These are phyloP conservation scores for Okamejei kenojei DNA, from an alignment of 2,797 vertebrate species.

Conservation along the genomic window DNA sequence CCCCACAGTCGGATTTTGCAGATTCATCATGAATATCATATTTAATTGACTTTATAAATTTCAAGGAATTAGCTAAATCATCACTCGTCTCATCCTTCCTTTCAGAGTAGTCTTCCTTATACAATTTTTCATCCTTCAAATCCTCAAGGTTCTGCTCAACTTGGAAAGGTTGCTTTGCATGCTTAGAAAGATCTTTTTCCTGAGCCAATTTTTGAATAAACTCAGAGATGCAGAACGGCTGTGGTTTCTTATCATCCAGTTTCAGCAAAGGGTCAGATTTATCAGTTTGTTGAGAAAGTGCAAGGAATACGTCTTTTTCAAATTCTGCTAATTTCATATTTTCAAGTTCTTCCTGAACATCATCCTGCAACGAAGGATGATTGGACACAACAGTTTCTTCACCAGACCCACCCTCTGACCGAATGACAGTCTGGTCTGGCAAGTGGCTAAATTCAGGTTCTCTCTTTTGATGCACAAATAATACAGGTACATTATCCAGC, in stretches of 20 bases:
- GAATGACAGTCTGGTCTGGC: constrained; percentile 43
- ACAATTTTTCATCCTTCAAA: constrained; percentile 42
- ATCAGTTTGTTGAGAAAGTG: constrained; percentile 45
- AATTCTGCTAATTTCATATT: constrained; percentile 50
- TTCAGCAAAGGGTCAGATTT: constrained; percentile 57
- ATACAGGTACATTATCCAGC: constrained; percentile 47
- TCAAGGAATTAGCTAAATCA: constrained; percentile 39
- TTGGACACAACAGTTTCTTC: constrained; percentile 49
- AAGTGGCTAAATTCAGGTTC: constrained; percentile 43
- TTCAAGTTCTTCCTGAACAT: constrained; percentile 64
- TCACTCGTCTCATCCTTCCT: constrained; percentile 39
- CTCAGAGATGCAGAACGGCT: constrained; percentile 38
- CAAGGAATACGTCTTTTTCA: constrained; percentile 44
- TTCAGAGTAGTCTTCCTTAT: constrained; percentile 46
- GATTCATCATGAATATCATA: background rate
- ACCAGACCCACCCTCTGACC: constrained; percentile 45
- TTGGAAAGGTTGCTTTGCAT: constrained; percentile 40
- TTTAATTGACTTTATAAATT: constrained; percentile 44
- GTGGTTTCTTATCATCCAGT: constrained; percentile 52
- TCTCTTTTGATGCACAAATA: constrained; percentile 47
- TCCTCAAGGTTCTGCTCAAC: constrained; percentile 39
- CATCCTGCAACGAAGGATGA: constrained; percentile 52
- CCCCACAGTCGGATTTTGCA: background rate
- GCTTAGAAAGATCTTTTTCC: constrained; percentile 35
- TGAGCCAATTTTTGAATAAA: constrained; percentile 36